A percentile compares a stretch with the other conserved stretches of the same genome.
Conservation (phyloP, 2,797 vertebrate genomes). For the Amazona ochrocephala region DNA sequence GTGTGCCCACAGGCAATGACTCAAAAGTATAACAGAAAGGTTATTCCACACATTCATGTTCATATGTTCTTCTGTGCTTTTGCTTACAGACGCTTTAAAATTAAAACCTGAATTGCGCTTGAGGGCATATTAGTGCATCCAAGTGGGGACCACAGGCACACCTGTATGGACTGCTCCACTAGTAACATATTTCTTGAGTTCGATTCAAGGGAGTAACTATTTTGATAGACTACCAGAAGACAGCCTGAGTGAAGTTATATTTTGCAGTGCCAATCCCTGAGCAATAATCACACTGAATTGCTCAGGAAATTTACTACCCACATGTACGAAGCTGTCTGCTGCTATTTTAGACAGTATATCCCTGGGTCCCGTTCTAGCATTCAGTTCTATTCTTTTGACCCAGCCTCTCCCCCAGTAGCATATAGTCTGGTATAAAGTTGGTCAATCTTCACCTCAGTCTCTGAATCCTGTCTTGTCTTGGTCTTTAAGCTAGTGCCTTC, state of each 20-base stretch:
- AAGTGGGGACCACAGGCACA: fast-evolving
- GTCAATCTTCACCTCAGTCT: not conserved
- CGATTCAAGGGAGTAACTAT: not conserved
- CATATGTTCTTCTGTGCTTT: not conserved
- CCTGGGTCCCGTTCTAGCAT: not conserved
- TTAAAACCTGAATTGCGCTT: not conserved
- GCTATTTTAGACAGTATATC: not conserved
- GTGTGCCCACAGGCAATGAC: not conserved
- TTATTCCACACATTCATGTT: not conserved
- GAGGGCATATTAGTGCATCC: not conserved
- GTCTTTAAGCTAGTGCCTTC: not conserved
- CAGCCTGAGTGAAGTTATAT: not conserved
- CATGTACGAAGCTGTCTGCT: not conserved
- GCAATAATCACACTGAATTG: not conserved
- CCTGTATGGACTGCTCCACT: not conserved
- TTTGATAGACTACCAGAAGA: not conserved
- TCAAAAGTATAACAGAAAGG: not conserved
- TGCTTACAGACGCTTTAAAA: not conserved
- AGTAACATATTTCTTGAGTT: not conserved
- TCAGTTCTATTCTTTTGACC: not conserved
- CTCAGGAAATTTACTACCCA: not conserved
- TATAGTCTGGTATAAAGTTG: not conserved
- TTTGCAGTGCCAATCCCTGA: not conserved
- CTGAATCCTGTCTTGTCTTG: not conserved
- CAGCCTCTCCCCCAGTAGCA: not conserved